Percentiles rank a stretch among this genome's conserved stretches.
phyloP scores from a whole-genome alignment of 2,113 vertebrate genomes.

The Callocephalon fimbriatum region DNA sequence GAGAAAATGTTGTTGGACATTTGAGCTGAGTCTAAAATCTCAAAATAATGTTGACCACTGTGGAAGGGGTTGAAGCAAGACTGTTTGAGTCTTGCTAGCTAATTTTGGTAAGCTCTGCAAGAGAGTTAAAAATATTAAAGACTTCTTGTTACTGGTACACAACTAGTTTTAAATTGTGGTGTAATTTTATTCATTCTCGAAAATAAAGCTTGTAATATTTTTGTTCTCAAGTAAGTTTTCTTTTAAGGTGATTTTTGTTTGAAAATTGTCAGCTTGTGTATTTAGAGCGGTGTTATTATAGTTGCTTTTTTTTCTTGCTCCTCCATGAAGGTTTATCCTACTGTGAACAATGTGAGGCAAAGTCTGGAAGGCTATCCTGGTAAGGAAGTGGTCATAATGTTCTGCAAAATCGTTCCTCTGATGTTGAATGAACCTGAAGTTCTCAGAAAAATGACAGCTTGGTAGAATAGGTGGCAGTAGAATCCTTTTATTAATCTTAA shows the following conservation, averaged over 20 bases:
- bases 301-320: background rate
- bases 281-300: background rate
- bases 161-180: background rate
- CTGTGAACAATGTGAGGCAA: slow-evolving; percentile 92
- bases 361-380: slow-evolving; percentile 98
- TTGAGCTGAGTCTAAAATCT: background rate
- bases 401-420: background rate
- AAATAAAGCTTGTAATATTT: background rate
- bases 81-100: background rate
- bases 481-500: background rate
- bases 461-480: background rate
- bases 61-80: background rate
- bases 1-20: background rate
- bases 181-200: background rate
- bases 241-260: background rate
- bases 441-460: background rate
- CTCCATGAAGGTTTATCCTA: slow-evolving; percentile 88
- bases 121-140: background rate
- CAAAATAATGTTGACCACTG: background rate
- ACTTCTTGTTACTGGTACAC: background rate
- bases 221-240: background rate
- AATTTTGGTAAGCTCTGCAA: background rate
- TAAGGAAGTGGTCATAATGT: slow-evolving; percentile 53
- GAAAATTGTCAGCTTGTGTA: background rate
- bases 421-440: background rate